Percentiles rank a stretch among this genome's conserved stretches.
These are phyloP conservation scores for Seira musarum DNA, from an alignment of 2,888 invertebrate species.

Conservation along the genomic window DNA sequence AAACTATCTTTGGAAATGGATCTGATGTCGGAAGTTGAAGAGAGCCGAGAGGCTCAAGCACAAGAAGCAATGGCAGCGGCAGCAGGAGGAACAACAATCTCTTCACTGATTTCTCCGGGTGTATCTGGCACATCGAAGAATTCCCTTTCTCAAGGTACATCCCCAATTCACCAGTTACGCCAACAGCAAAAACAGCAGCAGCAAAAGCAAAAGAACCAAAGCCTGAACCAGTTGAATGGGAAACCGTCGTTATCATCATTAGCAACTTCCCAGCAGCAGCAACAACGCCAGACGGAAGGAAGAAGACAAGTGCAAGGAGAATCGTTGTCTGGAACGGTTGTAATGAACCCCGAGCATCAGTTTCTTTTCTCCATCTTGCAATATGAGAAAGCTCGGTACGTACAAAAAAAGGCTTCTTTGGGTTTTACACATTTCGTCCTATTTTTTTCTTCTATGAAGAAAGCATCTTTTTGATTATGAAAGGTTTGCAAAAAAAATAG, in stretches of 20 bases:
- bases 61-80: too few species aligned
- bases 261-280: too few species aligned
- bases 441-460: too few species aligned
- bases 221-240: conserved; percentile 41
- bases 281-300: conserved; percentile 13
- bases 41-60: conserved; percentile 23
- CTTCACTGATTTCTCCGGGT: conserved; percentile 39
- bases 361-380: conserved; percentile 68
- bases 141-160: conserved; percentile 21
- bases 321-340: conserved; percentile 20
- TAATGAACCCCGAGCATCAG: conserved; percentile 45
- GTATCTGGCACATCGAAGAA: conserved; percentile 43
- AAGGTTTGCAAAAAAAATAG: too few species aligned
- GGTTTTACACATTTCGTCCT: too few species aligned
- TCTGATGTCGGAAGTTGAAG: conserved; percentile 36
- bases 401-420: too few species aligned
- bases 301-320: conserved; percentile 17
- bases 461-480: too few species aligned
- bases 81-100: conserved; percentile 25
- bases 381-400: conserved; percentile 65
- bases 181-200: conserved; percentile 30
- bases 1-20: conserved; percentile 67
- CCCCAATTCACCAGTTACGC: conserved; percentile 18
- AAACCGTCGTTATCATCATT: conserved; percentile 26
- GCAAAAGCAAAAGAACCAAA: conserved; percentile 37